Percentiles rank a stretch among this genome's conserved stretches.
phyloP scores from a whole-genome alignment of 2,888 invertebrate genomes.

The Rhorus exstirpatorius region DNA sequence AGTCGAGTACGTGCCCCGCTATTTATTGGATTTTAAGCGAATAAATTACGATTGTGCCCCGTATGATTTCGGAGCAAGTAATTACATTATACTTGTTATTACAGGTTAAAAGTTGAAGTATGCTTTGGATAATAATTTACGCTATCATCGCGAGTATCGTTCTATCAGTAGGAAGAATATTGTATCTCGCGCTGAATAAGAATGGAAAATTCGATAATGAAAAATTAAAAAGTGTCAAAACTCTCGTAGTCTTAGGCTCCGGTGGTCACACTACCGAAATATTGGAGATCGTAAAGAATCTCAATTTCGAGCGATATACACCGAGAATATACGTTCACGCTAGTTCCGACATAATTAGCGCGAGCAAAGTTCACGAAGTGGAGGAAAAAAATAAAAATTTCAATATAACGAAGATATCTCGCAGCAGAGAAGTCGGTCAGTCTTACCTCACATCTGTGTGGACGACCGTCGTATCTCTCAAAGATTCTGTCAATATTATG shows the following conservation, averaged over 20 bases:
- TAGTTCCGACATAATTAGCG: slow-evolving; percentile 92
- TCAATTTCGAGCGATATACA: slow-evolving; percentile 89
- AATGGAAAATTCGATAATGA: slow-evolving; percentile 63
- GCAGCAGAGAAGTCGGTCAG: slow-evolving; percentile 96
- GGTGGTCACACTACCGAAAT: slow-evolving; percentile 99
- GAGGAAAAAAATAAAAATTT: slow-evolving; percentile 86
- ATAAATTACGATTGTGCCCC: neutral
- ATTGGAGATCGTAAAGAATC: slow-evolving; percentile 89
- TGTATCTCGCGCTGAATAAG: slow-evolving; percentile 74
- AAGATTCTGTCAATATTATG: slow-evolving; percentile 89
- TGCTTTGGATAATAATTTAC: slow-evolving; percentile 46
- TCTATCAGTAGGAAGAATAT: slow-evolving; percentile 70
- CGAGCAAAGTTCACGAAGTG: slow-evolving; percentile 88
- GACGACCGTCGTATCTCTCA: slow-evolving; percentile 92
- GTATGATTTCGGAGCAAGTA: neutral
- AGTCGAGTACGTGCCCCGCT: slow-evolving; percentile 1
- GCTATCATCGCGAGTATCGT: slow-evolving; percentile 12
- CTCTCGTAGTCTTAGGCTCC: slow-evolving; percentile 91
- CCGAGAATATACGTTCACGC: slow-evolving; percentile 94
- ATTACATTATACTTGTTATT: slow-evolving; percentile 28
- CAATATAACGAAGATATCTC: slow-evolving; percentile 89
- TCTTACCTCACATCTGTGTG: slow-evolving; percentile 92
- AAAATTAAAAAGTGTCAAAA: slow-evolving; percentile 78
- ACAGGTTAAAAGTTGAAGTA: slow-evolving; percentile 50
- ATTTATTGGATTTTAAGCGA: neutral